These are phyloP conservation scores for Clunio marinus DNA, from an alignment of 2,888 invertebrate genomes.

Conservation along the genomic window DNA sequence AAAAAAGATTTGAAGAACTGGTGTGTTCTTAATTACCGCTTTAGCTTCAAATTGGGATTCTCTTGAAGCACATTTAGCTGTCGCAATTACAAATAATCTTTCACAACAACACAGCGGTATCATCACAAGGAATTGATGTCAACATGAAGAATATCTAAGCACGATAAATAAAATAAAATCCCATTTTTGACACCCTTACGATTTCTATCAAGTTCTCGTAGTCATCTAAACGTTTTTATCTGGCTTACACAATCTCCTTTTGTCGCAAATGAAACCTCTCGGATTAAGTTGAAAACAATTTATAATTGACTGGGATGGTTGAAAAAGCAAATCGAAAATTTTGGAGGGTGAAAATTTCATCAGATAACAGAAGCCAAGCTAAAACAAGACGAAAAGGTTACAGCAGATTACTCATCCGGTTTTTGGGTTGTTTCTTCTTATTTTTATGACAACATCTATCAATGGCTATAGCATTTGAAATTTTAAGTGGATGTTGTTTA, in stretches of 20 bases:
- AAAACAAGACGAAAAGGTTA: background rate
- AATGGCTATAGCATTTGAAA: too few relatives aligned
- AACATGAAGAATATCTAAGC: background rate
- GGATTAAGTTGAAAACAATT: constrained; percentile 24
- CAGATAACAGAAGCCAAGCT: background rate
- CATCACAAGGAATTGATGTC: background rate
- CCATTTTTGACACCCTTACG: constrained; percentile 26
- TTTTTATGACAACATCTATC: too few relatives aligned
- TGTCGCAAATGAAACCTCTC: background rate
- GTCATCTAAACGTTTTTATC: constrained; percentile 16
- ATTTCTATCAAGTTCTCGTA: background rate
- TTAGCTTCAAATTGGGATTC: constrained; percentile 18
- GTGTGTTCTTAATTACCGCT: constrained; percentile 29
- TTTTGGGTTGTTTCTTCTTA: too few relatives aligned
- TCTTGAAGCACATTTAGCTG: background rate
- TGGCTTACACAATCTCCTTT: constrained; percentile 32
- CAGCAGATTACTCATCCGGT: too few relatives aligned
- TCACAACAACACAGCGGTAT: background rate
- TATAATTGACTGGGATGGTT: constrained; percentile 36
- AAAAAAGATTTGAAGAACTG: constrained; percentile 12
- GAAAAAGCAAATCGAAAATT: background rate
- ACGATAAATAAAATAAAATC: constrained; percentile 6
- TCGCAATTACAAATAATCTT: constrained; percentile 28
- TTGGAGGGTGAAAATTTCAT: constrained; percentile 37
- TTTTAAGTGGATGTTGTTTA: too few relatives aligned